phyloP scores from a whole-genome alignment of 1,140 invertebrate genomes.

The Micrasema minimum region DNA sequence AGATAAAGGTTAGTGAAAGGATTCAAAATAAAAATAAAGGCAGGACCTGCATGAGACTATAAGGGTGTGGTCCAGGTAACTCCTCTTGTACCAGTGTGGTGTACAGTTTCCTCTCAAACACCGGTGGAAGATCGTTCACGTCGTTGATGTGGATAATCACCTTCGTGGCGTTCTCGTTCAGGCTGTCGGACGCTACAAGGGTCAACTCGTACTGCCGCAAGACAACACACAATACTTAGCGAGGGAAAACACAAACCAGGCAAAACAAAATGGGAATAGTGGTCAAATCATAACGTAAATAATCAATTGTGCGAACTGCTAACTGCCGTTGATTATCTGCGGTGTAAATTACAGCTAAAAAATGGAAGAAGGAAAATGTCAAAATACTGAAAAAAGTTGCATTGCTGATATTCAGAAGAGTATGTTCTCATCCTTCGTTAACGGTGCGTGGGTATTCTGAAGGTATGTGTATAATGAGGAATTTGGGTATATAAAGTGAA shows the following conservation, averaged over 20 bases:
- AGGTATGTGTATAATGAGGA: background rate
- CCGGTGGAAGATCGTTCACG: slow-evolving; percentile 85
- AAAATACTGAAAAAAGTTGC: too few species aligned
- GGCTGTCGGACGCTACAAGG: slow-evolving; percentile 86
- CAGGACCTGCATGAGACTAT: slow-evolving; percentile 64
- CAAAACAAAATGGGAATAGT: slow-evolving; percentile 38
- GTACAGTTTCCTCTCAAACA: slow-evolving; percentile 78
- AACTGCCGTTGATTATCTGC: too few species aligned
- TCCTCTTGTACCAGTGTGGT: slow-evolving; percentile 66
- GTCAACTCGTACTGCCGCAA: slow-evolving; percentile 81
- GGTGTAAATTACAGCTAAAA: too few species aligned
- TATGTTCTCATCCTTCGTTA: slow-evolving; percentile 6
- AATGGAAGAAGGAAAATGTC: too few species aligned
- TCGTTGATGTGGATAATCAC: slow-evolving; percentile 82
- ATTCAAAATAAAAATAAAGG: slow-evolving; percentile 50
- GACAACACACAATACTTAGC: slow-evolving; percentile 55
- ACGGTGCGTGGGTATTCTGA: too few species aligned
- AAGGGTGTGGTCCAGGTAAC: slow-evolving; percentile 62
- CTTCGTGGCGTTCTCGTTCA: slow-evolving; percentile 84
- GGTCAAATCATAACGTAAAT: slow-evolving; percentile 43
- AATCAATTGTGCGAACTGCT: slow-evolving; percentile 10
- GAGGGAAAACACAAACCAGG: slow-evolving; percentile 21
- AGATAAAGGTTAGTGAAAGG: slow-evolving; percentile 11
- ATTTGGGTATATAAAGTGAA: slow-evolving; percentile 17
- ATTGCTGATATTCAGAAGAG: background rate